These are phyloP conservation scores for Recurvirostra avosetta DNA, from an alignment of 2,113 vertebrate species.

Conservation along the genomic window DNA sequence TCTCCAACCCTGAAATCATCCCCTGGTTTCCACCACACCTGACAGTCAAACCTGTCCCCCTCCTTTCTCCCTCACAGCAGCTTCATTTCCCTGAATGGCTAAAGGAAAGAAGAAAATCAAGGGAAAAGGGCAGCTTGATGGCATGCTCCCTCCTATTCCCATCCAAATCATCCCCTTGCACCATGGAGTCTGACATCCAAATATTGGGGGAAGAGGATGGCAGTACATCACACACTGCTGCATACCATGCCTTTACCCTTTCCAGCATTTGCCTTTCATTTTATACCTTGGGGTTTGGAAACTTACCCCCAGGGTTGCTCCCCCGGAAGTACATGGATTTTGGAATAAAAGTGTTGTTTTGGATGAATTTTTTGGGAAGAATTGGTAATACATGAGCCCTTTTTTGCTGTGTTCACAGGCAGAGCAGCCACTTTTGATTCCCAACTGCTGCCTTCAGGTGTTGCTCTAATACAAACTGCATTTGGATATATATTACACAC, in stretches of 20 bases:
- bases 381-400: rapidly evolving
- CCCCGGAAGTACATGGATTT: neutral
- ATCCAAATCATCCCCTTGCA: neutral
- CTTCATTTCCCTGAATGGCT: neutral
- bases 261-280: neutral
- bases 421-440: neutral
- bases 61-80: neutral
- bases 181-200: rapidly evolving
- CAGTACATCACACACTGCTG: neutral
- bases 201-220: neutral
- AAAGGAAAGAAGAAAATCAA: neutral
- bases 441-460: neutral
- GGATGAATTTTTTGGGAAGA: neutral
- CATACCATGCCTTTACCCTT: neutral
- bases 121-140: neutral
- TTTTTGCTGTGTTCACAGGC: neutral
- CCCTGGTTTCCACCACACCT: neutral
- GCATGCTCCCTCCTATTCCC: neutral
- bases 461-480: neutral
- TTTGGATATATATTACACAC: neutral
- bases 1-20: neutral
- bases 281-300: neutral
- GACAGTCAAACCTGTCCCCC: neutral
- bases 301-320: neutral
- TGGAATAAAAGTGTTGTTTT: neutral